These are phyloP conservation scores for Dallia pectoralis DNA, from an alignment of 2,797 vertebrate genomes.

Conservation along the genomic window DNA sequence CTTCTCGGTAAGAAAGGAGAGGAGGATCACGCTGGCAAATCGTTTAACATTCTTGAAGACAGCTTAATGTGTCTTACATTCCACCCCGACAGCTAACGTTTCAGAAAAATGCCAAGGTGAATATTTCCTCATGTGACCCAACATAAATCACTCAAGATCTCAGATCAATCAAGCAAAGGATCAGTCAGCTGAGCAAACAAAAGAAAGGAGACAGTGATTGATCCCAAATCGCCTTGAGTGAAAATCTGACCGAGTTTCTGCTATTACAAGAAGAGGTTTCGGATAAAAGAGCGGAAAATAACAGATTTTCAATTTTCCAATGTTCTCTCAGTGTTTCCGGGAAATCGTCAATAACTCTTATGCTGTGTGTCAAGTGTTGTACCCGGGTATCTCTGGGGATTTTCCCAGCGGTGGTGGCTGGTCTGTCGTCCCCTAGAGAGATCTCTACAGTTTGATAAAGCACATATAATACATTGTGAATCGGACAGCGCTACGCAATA, in stretches of 20 bases:
- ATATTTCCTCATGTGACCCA: constrained; percentile 33
- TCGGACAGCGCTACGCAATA: constrained; percentile 25
- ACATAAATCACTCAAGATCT: constrained; percentile 49
- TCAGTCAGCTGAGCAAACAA: constrained; percentile 12
- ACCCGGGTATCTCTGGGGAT: constrained; percentile 59
- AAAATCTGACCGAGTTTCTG: constrained; percentile 49
- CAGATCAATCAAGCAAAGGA: constrained; percentile 53
- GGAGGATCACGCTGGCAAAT: background rate
- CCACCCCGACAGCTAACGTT: too few relatives aligned
- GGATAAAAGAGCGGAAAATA: constrained; percentile 31
- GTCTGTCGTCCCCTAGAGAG: constrained; percentile 41
- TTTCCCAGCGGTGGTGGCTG: constrained; percentile 60
- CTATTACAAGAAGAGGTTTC: background rate
- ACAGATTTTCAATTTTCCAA: constrained; percentile 54
- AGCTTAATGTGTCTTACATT: background rate
- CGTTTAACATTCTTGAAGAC: background rate
- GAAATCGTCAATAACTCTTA: constrained; percentile 59
- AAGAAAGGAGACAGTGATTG: constrained; percentile 39
- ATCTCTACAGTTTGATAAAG: background rate
- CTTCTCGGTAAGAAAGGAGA: background rate
- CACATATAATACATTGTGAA: constrained; percentile 1
- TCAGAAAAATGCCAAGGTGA: constrained; percentile 15
- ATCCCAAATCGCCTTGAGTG: constrained; percentile 56
- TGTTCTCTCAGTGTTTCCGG: constrained; percentile 56
- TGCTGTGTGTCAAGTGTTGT: constrained; percentile 62